Base-by-base conservation (phyloP, 2,888 invertebrate genomes). In the Selenia dentaria region DNA sequence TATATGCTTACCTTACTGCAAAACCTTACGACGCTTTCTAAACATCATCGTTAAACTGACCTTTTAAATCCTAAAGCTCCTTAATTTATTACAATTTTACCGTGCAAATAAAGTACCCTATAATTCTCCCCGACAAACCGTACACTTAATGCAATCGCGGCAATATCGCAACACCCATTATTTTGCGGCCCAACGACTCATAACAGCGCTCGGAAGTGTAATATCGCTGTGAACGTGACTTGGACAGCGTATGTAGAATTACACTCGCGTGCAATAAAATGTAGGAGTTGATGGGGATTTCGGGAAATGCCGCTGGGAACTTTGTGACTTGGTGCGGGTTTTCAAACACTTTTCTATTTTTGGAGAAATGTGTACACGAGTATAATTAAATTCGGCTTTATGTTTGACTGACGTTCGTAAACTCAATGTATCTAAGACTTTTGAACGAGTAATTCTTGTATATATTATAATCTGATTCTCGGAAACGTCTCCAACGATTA, bases 121-220 rank as follows among this genome's bases (percentile, higher is more conserved):
- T 47, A 38, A 41, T 14, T 48, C 11, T 3, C 9, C 27, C 24
- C 9, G 37, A 35, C 39, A 37, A 32, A 39, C 33, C 34, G 32
- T 27, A 18, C 34, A 45, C 39, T 40, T 34, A 29, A 33, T 41
- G 35, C 47, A 43, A 48, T 41, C 45, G 42, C 38, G 46, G 32
- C 16, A 49, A 27, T 41, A 59, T 58, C 51, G 54, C 43, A 25
- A 38, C 33, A 42, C 24, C 39, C 51, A 44, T 59, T 60, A 56
- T 53, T 58, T 59, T 12, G 43, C 51, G 40, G 52, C 61, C 54
- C 62, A 65, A 52, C 51, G 65, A 48, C 40, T 41, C 51, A 41
- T 52, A 47, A 54, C 51, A 51, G 42, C 42, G 41, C 33, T 38
- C 33, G 18, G 27, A 38, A 41, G 40, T 47, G 35, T 34, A 40